phyloP scores from a whole-genome alignment of 2,797 vertebrate species.

The Mionectes olivaceus region DNA sequence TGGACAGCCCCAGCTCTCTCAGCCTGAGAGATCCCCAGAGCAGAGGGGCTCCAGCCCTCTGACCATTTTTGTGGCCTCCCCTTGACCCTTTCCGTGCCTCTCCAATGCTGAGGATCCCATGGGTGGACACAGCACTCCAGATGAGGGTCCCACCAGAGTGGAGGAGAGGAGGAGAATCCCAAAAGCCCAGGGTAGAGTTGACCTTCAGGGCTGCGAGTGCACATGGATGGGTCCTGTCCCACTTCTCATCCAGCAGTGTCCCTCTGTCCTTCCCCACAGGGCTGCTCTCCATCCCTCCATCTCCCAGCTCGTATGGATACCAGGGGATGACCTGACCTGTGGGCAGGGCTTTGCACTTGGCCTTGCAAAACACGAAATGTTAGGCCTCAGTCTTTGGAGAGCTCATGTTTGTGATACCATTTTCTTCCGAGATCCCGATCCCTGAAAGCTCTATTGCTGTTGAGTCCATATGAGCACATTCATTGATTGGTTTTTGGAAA shows the following conservation, averaged over 20 bases:
- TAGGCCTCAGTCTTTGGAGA: neutral
- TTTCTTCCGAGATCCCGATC: neutral
- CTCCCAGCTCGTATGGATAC: too few relatives aligned
- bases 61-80: neutral
- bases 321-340: neutral
- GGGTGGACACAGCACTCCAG: neutral
- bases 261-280: neutral
- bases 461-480: neutral
- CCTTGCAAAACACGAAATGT: neutral
- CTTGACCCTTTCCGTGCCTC: neutral
- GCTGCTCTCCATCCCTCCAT: neutral
- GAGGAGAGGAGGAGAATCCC: neutral
- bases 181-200: neutral
- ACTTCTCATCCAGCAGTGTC: neutral
- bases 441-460: neutral
- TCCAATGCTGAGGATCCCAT: neutral
- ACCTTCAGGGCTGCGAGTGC: accelerated
- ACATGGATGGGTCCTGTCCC: neutral
- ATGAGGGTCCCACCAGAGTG: neutral
- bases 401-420: neutral
- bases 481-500: neutral
- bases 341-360: neutral
- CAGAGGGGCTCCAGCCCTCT: neutral
- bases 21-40: neutral
- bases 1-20: neutral